Conservation (phyloP, 35 echinoderm and acorn worm species). For the Heliocidaris erythrogramma region DNA sequence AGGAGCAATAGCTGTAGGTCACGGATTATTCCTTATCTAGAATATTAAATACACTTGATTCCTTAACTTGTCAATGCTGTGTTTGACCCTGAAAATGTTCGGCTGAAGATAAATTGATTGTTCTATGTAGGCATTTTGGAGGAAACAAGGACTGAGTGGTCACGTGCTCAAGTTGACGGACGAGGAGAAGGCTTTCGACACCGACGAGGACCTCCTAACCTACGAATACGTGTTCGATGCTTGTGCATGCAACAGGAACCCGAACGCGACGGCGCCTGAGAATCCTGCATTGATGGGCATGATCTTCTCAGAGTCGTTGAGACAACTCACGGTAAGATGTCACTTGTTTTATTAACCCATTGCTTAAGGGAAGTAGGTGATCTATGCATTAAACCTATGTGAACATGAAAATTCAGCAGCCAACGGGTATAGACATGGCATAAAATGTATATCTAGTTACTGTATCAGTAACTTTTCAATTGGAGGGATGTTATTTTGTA, state of each 20-base stretch:
- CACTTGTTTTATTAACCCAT: not conserved
- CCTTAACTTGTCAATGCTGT: too few relatives aligned
- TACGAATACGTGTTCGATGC: slow-evolving; percentile 41
- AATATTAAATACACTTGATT: too few relatives aligned
- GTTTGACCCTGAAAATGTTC: too few relatives aligned
- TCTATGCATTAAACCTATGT: too few relatives aligned
- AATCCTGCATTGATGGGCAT: slow-evolving; percentile 34
- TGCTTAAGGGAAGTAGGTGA: too few relatives aligned
- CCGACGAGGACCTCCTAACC: not conserved
- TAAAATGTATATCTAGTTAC: too few relatives aligned
- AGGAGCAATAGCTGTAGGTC: too few relatives aligned
- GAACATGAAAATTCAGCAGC: too few relatives aligned
- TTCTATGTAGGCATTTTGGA: slow-evolving; percentile 25
- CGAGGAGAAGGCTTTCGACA: slow-evolving; percentile 44
- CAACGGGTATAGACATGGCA: too few relatives aligned
- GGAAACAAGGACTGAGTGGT: slow-evolving; percentile 15
- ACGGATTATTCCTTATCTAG: too few relatives aligned
- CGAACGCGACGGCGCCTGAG: not conserved
- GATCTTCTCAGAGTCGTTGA: slow-evolving; percentile 21
- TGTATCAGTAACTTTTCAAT: too few relatives aligned
- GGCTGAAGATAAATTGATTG: not conserved
- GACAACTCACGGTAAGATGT: not conserved
- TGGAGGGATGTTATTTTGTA: too few relatives aligned
- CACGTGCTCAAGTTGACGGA: slow-evolving; percentile 22
- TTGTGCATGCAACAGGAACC: slow-evolving; percentile 17